Evolutionary conservation across 2,797 vertebrate species (phyloP).

Genomic region (Characodon lateralis): DNA sequence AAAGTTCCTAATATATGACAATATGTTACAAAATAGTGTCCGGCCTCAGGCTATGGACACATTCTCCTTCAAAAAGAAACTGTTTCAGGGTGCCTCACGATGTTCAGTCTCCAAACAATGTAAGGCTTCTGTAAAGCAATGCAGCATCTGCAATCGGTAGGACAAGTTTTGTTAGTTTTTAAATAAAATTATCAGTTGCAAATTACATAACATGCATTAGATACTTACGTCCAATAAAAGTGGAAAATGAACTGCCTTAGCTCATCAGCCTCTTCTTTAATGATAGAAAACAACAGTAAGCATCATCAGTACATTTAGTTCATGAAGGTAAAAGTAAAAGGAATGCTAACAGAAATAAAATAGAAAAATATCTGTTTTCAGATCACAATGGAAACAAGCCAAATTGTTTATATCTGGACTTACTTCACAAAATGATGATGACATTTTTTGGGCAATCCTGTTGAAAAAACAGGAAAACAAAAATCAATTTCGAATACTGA

Average conservation of each 20-base stretch:
- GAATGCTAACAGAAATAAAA: background rate
- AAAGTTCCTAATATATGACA: slow-evolving; percentile 13
- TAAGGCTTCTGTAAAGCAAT: background rate
- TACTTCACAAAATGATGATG: slow-evolving; percentile 76
- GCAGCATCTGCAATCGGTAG: slow-evolving; percentile 34
- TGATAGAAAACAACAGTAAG: slow-evolving; percentile 6
- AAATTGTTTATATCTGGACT: slow-evolving; percentile 36
- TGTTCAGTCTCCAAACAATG: background rate
- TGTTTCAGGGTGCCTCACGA: background rate
- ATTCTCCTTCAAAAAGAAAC: background rate
- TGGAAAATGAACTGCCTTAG: background rate
- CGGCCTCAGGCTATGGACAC: background rate
- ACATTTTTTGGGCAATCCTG: slow-evolving; percentile 82
- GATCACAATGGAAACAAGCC: background rate
- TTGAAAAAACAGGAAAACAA: background rate
- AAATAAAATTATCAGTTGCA: background rate
- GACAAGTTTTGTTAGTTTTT: background rate
- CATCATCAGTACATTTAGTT: background rate
- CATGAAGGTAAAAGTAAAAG: background rate
- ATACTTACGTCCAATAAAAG: slow-evolving; percentile 29
- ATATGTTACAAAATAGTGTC: slow-evolving; percentile 28
- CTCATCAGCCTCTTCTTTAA: slow-evolving; percentile 40
- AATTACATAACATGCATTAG: background rate
- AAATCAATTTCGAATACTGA: background rate
- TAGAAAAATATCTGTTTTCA: background rate